Base-by-base conservation (phyloP, 2,888 invertebrate genomes). In the Rhodophaea formosa region DNA sequence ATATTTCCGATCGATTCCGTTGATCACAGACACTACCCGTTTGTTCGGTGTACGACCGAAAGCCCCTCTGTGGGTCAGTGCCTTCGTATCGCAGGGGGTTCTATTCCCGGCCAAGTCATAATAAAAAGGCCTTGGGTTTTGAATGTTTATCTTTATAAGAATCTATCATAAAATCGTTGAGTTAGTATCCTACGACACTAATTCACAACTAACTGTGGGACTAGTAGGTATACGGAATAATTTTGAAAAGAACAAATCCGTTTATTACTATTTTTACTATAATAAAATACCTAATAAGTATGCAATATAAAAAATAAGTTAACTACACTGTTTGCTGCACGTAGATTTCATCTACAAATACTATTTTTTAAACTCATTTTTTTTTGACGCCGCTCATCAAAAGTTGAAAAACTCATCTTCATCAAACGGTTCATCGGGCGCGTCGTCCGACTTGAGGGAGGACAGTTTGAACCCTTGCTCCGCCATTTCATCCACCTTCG, bases 401-500 rank as follows among this genome's bases (percentile, higher is more conserved):
- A 92, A 92, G 68, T 90, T 88, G 61, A 91, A 91, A 63, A 91
- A 92, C 10, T 89, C 88, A 57, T 92, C 91, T 65, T 88, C 86
- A 63, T 90, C 90, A 52, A 75, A 84, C 0, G 73, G 71, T 57
- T 77, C 75, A 1, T 79, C 67, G 15, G 66, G 63, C 1, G 66
- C 59, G 7, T 71, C 73, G 2, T 75, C 63, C 8, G 68, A 71
- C 59, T 75, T 82, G 3, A 91, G 72, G 8, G 82, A 69, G 0
- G 91, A 91, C 16, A 92, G 67, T 60, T 90, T 91, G 10, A 92
- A 86, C 0, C 88, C 92, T 46, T 78, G 76, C 45, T 80, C 82
- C 60, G 93, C 89, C 77, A 93, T 92, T 68, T 92, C 88, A 64
- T 95, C 95, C 47, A 95, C 84, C 72, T 94, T 93, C 1, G 94